Conservation (phyloP, 2,797 vertebrate species). For the Silurus aristotelis region DNA sequence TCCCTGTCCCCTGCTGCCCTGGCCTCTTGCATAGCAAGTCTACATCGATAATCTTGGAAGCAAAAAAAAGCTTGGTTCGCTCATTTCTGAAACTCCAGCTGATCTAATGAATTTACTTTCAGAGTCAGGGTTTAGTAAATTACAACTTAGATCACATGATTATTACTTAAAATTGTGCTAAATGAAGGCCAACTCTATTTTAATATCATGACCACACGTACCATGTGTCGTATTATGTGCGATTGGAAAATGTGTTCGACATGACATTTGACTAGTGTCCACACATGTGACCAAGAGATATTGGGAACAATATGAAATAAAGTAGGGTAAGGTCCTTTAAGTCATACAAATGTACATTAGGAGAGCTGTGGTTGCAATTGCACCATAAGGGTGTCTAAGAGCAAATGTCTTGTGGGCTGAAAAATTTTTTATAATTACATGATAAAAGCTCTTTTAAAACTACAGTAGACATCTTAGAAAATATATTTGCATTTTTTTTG, state of each 20-base stretch:
- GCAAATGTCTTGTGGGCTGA: background rate
- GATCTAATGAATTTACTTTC: background rate
- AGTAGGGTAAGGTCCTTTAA: background rate
- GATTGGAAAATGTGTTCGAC: background rate
- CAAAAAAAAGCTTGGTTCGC: background rate
- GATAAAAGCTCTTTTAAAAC: conserved; percentile 26
- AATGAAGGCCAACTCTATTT: background rate
- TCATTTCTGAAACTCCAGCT: background rate
- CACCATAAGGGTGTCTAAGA: conserved; percentile 29
- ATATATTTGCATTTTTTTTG: conserved; percentile 34
- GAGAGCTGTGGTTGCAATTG: conserved; percentile 26
- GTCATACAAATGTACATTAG: background rate
- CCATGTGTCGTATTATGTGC: background rate
- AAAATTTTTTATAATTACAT: conserved; percentile 30
- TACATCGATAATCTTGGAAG: conserved; percentile 45
- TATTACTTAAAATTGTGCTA: background rate
- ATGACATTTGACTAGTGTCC: background rate
- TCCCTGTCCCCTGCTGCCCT: conserved; percentile 41
- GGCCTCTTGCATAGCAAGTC: conserved; percentile 65
- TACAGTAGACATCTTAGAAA: conserved; percentile 43
- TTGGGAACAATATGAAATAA: background rate
- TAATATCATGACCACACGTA: background rate
- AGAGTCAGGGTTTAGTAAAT: background rate
- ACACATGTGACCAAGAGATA: background rate
- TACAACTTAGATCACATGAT: background rate